Evolutionary conservation across 2,797 vertebrate genomes (phyloP).

Genomic region (Rhynchotus rufescens): DNA sequence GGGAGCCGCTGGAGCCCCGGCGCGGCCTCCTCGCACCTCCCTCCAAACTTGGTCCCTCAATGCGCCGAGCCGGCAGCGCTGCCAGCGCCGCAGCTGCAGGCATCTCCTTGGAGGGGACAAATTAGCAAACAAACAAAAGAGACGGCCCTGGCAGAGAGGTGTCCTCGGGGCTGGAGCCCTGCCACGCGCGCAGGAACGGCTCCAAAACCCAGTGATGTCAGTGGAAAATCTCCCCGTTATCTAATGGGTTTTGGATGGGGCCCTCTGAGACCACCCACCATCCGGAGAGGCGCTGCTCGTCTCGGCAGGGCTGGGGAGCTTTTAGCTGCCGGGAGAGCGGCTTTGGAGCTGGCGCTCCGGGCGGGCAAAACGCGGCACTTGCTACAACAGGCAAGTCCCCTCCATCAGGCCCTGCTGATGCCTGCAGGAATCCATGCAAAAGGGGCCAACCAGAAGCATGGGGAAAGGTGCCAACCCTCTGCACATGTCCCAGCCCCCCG

Average conservation of each 20-base stretch:
- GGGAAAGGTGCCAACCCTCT: background rate
- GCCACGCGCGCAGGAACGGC: background rate
- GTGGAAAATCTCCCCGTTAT: background rate
- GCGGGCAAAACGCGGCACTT: background rate
- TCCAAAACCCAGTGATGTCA: background rate
- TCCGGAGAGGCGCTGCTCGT: background rate
- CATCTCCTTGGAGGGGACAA: background rate
- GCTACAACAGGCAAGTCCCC: rapidly evolving
- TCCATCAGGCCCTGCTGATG: background rate
- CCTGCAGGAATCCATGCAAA: rapidly evolving
- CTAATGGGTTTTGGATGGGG: background rate
- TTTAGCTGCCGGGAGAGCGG: background rate
- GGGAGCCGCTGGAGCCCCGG: background rate
- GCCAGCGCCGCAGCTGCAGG: background rate
- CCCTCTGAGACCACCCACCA: background rate
- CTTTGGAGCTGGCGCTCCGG: rapidly evolving
- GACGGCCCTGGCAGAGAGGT: background rate
- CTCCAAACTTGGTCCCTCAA: background rate
- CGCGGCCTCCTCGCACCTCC: background rate
- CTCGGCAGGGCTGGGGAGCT: background rate
- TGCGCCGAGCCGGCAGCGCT: background rate
- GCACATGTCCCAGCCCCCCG: rapidly evolving
- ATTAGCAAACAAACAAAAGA: background rate
- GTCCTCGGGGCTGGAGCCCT: background rate
- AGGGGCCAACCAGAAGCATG: rapidly evolving